phyloP scores from a whole-genome alignment of 1,140 invertebrate species.

The Vollenhovia emeryi region DNA sequence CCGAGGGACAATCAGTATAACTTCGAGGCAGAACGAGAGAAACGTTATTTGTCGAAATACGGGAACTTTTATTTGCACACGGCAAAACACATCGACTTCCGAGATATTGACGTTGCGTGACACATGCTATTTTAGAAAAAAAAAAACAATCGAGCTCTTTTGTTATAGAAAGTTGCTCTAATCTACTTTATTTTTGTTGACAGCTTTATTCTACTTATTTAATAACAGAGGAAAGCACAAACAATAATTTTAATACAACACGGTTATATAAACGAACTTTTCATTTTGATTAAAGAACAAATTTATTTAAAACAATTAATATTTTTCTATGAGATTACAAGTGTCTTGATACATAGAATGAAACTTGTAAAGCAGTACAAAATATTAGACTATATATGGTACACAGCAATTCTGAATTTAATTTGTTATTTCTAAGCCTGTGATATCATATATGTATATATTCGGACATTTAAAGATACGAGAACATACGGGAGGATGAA shows the following conservation, averaged over 20 bases:
- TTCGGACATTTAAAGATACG: constrained; percentile 22
- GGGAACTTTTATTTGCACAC: not conserved
- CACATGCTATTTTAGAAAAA: not conserved
- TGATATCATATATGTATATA: not conserved
- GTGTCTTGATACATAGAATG: not conserved
- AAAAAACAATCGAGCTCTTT: not conserved
- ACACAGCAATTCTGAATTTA: not conserved
- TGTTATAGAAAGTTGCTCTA: not conserved
- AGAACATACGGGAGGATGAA: not conserved
- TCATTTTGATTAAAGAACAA: constrained; percentile 6
- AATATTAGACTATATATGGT: not conserved
- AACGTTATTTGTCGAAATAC: not conserved
- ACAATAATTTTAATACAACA: not conserved
- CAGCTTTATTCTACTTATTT: not conserved
- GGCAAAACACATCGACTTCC: not conserved
- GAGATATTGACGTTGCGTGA: not conserved
- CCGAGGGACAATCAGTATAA: constrained; percentile 6
- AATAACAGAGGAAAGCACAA: not conserved
- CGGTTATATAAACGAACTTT: not conserved
- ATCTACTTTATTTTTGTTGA: not conserved
- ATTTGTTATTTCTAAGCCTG: constrained; percentile 21
- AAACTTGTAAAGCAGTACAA: not conserved
- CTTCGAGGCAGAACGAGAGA: not conserved
- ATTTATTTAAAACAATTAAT: no score
- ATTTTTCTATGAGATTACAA: constrained; percentile 1